phyloP scores from a whole-genome alignment of 2,113 vertebrate genomes.

The Pan paniscus region DNA sequence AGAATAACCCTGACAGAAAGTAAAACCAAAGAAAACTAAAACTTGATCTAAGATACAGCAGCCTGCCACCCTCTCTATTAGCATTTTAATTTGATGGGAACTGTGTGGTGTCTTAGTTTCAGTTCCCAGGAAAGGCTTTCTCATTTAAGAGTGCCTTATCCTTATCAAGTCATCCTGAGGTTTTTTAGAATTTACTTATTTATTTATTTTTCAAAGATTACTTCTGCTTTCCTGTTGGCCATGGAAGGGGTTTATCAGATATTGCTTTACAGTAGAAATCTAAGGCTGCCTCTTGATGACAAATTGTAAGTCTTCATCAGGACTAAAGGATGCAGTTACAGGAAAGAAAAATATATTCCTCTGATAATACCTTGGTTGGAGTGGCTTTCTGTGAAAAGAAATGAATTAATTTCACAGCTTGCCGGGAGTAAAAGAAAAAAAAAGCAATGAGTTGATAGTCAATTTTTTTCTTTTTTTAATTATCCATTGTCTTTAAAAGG shows the following conservation, averaged over 20 bases:
- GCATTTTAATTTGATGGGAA: constrained; percentile 68
- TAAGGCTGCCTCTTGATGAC: constrained; percentile 7
- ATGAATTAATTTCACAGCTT: background rate
- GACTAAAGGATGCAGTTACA: background rate
- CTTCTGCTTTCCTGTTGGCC: constrained; percentile 24
- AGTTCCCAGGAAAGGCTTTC: constrained; percentile 67
- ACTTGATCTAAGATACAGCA: constrained; percentile 51
- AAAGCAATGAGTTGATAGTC: background rate
- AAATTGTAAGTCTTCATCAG: constrained; percentile 58
- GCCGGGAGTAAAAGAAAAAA: too few species aligned
- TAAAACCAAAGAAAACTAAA: constrained; percentile 73
- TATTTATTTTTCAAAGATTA: constrained; percentile 64
- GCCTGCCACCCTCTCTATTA: constrained; percentile 62
- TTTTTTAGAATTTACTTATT: constrained; percentile 44
- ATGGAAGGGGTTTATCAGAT: constrained; percentile 66
- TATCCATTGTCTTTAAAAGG: background rate
- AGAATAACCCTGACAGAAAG: constrained; percentile 73
- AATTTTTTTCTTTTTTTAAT: background rate
- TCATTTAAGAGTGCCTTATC: constrained; percentile 56
- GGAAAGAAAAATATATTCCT: background rate
- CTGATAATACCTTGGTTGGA: background rate
- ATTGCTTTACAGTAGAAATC: constrained; percentile 9
- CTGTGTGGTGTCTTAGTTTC: constrained; percentile 55
- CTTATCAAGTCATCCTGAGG: constrained; percentile 59
- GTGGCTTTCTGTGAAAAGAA: constrained; percentile 41